Conservation (phyloP, 2,888 invertebrate genomes). For the Pyrocoelia pectoralis region DNA sequence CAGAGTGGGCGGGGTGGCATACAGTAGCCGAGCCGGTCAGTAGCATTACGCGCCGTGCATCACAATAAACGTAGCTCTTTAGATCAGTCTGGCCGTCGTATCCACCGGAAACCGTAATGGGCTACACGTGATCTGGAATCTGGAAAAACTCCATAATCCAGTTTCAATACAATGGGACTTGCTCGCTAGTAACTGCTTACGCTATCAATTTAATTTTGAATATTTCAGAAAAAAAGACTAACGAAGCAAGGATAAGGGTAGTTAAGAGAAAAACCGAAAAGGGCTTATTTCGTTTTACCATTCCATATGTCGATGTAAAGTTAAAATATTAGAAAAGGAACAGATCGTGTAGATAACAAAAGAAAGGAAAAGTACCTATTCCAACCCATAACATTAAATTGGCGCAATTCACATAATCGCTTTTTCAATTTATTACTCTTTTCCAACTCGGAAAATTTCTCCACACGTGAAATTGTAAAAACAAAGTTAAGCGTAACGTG, state of each 20-base stretch:
- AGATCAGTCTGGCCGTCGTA: conserved; percentile 40
- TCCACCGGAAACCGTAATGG: conserved; percentile 60
- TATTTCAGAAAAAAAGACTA: background rate
- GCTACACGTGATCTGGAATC: conserved; percentile 59
- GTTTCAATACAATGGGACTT: conserved; percentile 55
- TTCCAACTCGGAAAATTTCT: background rate
- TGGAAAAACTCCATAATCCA: conserved; percentile 55
- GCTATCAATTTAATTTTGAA: conserved; percentile 42
- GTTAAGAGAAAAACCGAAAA: background rate
- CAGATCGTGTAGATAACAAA: background rate
- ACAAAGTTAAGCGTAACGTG: no score
- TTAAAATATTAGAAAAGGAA: background rate
- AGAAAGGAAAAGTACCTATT: background rate
- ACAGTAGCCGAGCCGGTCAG: conserved; percentile 47
- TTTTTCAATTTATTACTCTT: background rate
- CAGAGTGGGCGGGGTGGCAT: conserved; percentile 56
- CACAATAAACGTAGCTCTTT: conserved; percentile 49
- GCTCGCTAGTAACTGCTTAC: conserved; percentile 47
- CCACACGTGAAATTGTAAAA: no score
- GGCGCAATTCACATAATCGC: background rate
- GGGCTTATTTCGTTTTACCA: background rate
- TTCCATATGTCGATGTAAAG: background rate
- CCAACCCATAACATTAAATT: background rate
- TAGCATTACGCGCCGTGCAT: conserved; percentile 55
- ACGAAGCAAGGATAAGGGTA: background rate